Base-by-base conservation (phyloP, 2,113 vertebrate species). In the Dipodomys stephensi region DNA sequence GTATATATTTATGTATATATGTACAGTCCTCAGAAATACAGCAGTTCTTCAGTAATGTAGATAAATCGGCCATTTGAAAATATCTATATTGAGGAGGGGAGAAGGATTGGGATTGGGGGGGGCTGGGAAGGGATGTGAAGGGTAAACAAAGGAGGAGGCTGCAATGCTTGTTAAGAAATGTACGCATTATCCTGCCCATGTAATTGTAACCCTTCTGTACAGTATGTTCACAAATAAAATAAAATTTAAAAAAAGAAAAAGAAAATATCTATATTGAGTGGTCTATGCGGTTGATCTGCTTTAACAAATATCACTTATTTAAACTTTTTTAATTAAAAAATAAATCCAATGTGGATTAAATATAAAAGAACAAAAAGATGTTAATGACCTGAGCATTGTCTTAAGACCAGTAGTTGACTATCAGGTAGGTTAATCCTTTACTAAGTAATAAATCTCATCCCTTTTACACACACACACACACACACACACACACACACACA, bases 291-390 rank as follows among this genome's bases (percentile, higher is more conserved):
- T 86, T 73, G 15, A 12, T 71, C 25, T 94, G 53, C 60, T 83
- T 94, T 94, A 81, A 94, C 93, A 83, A 93, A 87, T 72, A 30
- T 73, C 57, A 78, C 87, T 94, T 90, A 92, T 83, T 72, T 96
- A 68, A 92, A 83, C 81, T 12, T 87, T 39, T 23, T 93, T 80
- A 11, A 64, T 65, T 39, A 94, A 93, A 95, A 46, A 94, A 91
- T 84, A 92, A 96, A 88, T 82, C 95, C 39, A 84, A 84, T 60
- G 80, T 30, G 39, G 62, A 93, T 84, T 78, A 22, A 91, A 93
- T 88, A 39, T 87, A 94, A 79, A 53, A 18, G 39, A 77, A 68
- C 4, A 87, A 35, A 30, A 72, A 89, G 86, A 80, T 67, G 15
- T 57, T 87, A 94, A 83, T 44, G 20, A 94, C 39, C 32, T 57